Base-by-base conservation (phyloP, 2,797 vertebrate genomes). In the Chelon auratus region DNA sequence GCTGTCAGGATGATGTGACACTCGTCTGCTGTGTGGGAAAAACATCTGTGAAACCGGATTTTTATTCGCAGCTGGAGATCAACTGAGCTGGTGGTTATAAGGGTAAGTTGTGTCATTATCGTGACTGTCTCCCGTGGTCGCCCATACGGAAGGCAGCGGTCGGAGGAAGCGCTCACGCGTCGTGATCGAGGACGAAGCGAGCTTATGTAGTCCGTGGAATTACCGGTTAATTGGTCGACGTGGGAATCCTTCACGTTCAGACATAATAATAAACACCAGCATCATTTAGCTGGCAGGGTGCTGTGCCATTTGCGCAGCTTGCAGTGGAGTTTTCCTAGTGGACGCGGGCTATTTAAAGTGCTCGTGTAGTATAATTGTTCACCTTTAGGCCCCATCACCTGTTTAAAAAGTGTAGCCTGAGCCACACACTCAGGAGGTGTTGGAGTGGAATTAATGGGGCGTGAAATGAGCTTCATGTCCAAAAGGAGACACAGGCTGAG, bases 1-100 rank as follows among this genome's bases (percentile, higher is more conserved):
- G 68, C 77, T 45, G 75, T 59, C 79, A 78, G 65, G 87, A 95
- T 90, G 93, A 93, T 94, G 93, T 94, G 93, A 95, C 90, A 39
- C 51, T 70, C 57, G 56, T 62, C 73, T 70, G 81, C 82, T 71
- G 72, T 56, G 59, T 14, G 58, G 59, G 73, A 72, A 52, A 36
- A 48, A 68, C 75, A 87, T 71, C 73, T 68, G 77, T 68, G 57
- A 60, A 66, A 24, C 55, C 70, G 68, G 81, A 82, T 80, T 82
- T 71, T 78, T 61, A 17, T 40, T 42, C 73, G 42, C 76, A 60
- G 81, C 87, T 73, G 88, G 77, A 68, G 78, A 85, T 64, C 78
- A 60, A 70, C 87, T 53, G 83, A 86, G 83, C 85, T 51, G 81
- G 18, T 79, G 76, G 75, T 73, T 62, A 42, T 72, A 85, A 93